A percentile compares a stretch with the other conserved stretches of the same genome.
Evolutionary conservation across 2,888 invertebrate genomes (phyloP).

Genomic region (Drosophila picticornis): DNA sequence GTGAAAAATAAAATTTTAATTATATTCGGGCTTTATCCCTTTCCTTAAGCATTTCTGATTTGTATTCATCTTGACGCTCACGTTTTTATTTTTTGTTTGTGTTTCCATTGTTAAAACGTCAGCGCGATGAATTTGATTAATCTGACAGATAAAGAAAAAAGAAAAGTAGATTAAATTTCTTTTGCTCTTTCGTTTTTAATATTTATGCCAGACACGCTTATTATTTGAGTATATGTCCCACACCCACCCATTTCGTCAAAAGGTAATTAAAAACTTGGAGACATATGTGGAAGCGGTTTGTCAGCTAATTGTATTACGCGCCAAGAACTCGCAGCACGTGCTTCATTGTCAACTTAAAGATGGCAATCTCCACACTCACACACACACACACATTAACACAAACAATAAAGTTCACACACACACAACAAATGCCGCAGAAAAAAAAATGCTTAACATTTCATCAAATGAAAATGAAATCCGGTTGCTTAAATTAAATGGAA

Average conservation of each 20-base stretch:
- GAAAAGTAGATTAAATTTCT: slow-evolving; percentile 27
- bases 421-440: slow-evolving; percentile 12
- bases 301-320: slow-evolving; percentile 55
- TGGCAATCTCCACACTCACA: neutral
- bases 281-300: slow-evolving; percentile 26
- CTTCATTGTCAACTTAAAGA: slow-evolving; percentile 32
- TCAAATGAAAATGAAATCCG: slow-evolving; percentile 62
- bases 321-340: slow-evolving; percentile 13
- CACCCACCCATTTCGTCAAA: slow-evolving; percentile 12
- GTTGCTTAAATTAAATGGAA: slow-evolving; percentile 34
- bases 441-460: slow-evolving; percentile 53
- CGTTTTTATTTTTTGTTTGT: slow-evolving; percentile 19
- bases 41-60: slow-evolving; percentile 11
- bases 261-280: slow-evolving; percentile 62
- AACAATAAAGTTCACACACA: too few species aligned
- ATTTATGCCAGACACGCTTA: slow-evolving; percentile 42
- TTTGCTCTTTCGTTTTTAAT: slow-evolving; percentile 12
- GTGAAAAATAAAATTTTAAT: neutral
- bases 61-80: slow-evolving; percentile 28
- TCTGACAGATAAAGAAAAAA: slow-evolving; percentile 8
- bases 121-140: slow-evolving; percentile 59
- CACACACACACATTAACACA: neutral
- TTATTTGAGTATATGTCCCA: slow-evolving; percentile 17
- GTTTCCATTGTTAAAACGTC: slow-evolving; percentile 24
- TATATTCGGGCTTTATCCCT: neutral